Percentiles rank a stretch among this genome's conserved stretches.
Conservation (phyloP, 92 coral and sea anemone genomes). For the Epizoanthus rinbou region DNA sequence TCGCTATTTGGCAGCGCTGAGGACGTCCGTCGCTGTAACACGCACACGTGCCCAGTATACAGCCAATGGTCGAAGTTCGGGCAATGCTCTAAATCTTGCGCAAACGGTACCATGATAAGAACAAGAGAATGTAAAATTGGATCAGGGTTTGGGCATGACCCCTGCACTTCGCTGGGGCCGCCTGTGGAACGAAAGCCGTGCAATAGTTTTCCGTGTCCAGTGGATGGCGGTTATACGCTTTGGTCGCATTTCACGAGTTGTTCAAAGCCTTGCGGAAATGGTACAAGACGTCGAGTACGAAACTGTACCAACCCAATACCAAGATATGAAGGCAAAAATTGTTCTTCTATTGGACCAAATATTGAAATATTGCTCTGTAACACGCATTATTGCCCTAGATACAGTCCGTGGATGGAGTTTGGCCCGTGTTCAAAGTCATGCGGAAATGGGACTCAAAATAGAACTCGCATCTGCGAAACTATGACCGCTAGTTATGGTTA, state of each 20-base stretch:
- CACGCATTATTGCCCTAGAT: constrained; percentile 37
- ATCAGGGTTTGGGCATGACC: constrained; percentile 47
- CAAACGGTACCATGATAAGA: constrained; percentile 60
- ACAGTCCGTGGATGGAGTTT: constrained; percentile 64
- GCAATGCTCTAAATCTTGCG: constrained; percentile 77
- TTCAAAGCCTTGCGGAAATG: constrained; percentile 79
- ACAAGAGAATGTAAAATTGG: constrained; percentile 73
- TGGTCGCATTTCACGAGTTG: constrained; percentile 75
- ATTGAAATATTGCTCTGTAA: constrained; percentile 35
- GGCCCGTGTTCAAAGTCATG: constrained; percentile 74
- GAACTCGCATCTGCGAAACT: constrained; percentile 64
- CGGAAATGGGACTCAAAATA: constrained; percentile 65
- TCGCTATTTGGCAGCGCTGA: constrained; percentile 33
- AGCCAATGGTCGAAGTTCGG: constrained; percentile 71
- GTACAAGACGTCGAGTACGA: constrained; percentile 59
- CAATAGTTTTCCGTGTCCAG: constrained; percentile 75
- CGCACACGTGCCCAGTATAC: constrained; percentile 63
- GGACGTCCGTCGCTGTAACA: constrained; percentile 32
- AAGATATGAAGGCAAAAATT: constrained; percentile 75
- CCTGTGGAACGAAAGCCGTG: constrained; percentile 53
- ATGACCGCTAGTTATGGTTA: constrained; percentile 25
- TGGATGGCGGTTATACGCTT: constrained; percentile 77
- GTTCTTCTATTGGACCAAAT: constrained; percentile 63
- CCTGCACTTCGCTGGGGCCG: constrained; percentile 62
- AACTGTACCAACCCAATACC: constrained; percentile 78